These are phyloP conservation scores for Diplolepis rosae DNA, from an alignment of 2,888 invertebrate species.

Conservation along the genomic window DNA sequence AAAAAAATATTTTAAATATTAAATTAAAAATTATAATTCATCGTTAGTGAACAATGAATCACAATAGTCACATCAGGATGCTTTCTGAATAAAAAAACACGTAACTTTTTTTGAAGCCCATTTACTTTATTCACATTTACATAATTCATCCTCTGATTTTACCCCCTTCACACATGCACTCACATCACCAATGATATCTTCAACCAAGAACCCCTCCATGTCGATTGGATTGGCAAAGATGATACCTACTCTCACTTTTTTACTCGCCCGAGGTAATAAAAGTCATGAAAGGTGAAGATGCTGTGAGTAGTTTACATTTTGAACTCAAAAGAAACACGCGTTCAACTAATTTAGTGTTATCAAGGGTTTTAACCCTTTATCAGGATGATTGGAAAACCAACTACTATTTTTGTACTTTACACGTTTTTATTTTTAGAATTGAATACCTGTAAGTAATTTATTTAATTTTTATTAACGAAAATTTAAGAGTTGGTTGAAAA, in stretches of 20 bases:
- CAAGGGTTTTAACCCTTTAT: not conserved
- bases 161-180: slow-evolving; percentile 15
- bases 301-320: slow-evolving; percentile 47
- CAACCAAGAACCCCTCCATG: slow-evolving; percentile 35
- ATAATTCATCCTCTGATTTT: not conserved
- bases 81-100: slow-evolving; percentile 18
- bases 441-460: not conserved
- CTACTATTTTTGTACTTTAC: slow-evolving; percentile 10
- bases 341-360: not conserved
- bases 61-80: not conserved
- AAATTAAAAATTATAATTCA: not conserved
- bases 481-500: no score
- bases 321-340: slow-evolving; percentile 37
- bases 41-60: not conserved
- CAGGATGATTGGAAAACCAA: slow-evolving; percentile 12
- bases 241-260: slow-evolving; percentile 46
- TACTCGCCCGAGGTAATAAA: slow-evolving; percentile 49
- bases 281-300: slow-evolving; percentile 50
- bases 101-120: not conserved
- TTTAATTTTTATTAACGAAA: not conserved
- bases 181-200: slow-evolving; percentile 16
- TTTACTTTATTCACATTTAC: not conserved
- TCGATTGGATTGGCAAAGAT: slow-evolving; percentile 40
- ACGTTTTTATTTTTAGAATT: slow-evolving; percentile 1
- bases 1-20: not conserved